A percentile compares a stretch with the other conserved stretches of the same genome.
phyloP scores from a whole-genome alignment of 2,888 invertebrate genomes.

The Erpobdella octoculata region DNA sequence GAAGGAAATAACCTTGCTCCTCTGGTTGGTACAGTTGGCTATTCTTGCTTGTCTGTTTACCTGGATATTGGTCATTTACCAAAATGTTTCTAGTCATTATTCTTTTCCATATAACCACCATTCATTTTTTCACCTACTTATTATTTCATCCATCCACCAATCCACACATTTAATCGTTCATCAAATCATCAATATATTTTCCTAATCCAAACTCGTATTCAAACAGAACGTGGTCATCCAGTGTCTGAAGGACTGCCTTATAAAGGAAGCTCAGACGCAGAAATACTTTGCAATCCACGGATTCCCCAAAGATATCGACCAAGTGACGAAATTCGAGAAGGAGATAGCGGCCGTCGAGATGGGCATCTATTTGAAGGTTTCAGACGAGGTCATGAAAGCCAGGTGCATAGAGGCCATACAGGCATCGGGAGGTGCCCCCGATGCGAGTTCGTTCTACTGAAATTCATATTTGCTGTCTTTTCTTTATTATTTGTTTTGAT shows the following conservation, averaged over 20 bases:
- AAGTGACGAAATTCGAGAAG: slow-evolving; percentile 21
- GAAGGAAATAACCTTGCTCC: neutral
- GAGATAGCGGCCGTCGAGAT: slow-evolving; percentile 13
- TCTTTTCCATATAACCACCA: too few species aligned
- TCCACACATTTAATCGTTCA: too few species aligned
- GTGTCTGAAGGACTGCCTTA: slow-evolving; percentile 10
- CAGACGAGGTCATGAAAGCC: slow-evolving; percentile 20
- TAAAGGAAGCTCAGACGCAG: neutral
- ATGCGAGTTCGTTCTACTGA: neutral
- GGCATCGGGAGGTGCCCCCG: neutral
- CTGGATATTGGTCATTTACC: neutral
- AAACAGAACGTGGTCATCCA: slow-evolving; percentile 12
- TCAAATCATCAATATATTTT: neutral
- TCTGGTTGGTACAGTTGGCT: neutral
- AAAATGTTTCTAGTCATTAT: too few species aligned
- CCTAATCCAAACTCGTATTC: neutral
- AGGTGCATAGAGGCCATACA: neutral
- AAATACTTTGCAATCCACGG: slow-evolving; percentile 14
- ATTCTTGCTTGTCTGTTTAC: neutral
- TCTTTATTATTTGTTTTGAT: neutral
- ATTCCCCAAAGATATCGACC: slow-evolving; percentile 24
- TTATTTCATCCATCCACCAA: too few species aligned
- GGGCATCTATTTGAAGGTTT: slow-evolving; percentile 23
- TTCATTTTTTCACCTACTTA: neutral
- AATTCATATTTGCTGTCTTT: neutral